Evolutionary conservation across 1,140 invertebrate species (phyloP).

Genomic region (Cyclina sinensis): DNA sequence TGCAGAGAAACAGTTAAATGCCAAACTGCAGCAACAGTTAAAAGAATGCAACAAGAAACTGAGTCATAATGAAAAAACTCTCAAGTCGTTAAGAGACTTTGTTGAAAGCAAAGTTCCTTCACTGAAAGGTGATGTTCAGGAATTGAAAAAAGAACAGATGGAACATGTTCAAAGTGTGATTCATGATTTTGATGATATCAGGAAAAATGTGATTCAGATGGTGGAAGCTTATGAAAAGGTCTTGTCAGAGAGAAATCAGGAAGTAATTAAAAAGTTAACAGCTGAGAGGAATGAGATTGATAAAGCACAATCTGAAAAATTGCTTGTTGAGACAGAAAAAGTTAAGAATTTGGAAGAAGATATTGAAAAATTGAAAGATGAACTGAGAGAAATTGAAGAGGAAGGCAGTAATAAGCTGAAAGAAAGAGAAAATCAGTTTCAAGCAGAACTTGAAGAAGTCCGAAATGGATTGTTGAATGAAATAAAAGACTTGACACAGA

Average conservation of each 20-base stretch:
- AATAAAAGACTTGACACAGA: constrained; percentile 54
- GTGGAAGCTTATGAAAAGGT: constrained; percentile 23
- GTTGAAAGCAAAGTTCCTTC: constrained; percentile 61
- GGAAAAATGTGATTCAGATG: constrained; percentile 15
- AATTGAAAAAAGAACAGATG: constrained; percentile 39
- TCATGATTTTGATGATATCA: constrained; percentile 42
- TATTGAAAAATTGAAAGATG: constrained; percentile 63
- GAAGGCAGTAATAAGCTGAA: constrained; percentile 71
- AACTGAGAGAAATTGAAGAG: constrained; percentile 76
- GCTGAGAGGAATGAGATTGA: not conserved
- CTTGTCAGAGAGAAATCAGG: not conserved
- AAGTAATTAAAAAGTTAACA: constrained; percentile 39
- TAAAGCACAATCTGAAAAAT: constrained; percentile 5
- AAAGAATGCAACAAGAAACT: constrained; percentile 64
- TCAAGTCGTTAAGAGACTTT: constrained; percentile 66
- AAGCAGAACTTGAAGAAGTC: constrained; percentile 60
- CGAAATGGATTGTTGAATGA: constrained; percentile 42
- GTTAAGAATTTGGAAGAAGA: constrained; percentile 54
- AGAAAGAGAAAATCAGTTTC: constrained; percentile 44
- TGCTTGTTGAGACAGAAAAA: constrained; percentile 44
- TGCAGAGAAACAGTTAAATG: constrained; percentile 69
- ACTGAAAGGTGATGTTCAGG: constrained; percentile 46
- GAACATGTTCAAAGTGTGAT: constrained; percentile 53
- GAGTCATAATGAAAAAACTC: constrained; percentile 55
- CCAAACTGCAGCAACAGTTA: constrained; percentile 63